Evolutionary conservation across 2,888 invertebrate species (phyloP).

Genomic region (Trisateles emortualis): DNA sequence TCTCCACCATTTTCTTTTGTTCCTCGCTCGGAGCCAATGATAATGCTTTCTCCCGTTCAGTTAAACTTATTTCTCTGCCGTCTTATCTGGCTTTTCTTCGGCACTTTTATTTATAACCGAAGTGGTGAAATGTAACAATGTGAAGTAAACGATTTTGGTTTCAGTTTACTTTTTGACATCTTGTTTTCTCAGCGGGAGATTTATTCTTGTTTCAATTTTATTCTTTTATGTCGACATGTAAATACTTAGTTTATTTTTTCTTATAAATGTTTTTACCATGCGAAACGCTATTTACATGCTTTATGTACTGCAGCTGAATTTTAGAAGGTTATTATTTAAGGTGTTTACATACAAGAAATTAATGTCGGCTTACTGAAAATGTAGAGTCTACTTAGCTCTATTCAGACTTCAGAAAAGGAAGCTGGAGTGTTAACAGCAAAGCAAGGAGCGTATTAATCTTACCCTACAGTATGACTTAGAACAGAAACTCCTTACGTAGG

Average conservation of each 20-base stretch:
- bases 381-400: constrained; percentile 61
- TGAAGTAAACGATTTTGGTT: constrained; percentile 75
- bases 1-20: constrained; percentile 86
- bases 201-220: constrained; percentile 42
- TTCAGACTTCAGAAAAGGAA: constrained; percentile 72
- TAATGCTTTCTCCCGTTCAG: constrained; percentile 85
- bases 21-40: constrained; percentile 85
- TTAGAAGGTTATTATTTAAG: too few species aligned
- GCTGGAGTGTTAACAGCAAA: constrained; percentile 77
- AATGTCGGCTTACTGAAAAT: constrained; percentile 60
- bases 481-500: constrained; percentile 80
- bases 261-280: background rate
- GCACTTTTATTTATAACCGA: constrained; percentile 82
- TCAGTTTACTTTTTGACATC: constrained; percentile 70
- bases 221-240: constrained; percentile 8
- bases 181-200: constrained; percentile 56
- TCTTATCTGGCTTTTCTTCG: constrained; percentile 84
- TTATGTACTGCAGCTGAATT: too few species aligned
- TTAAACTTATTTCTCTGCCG: constrained; percentile 85
- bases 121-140: constrained; percentile 76
- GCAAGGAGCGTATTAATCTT: constrained; percentile 81
- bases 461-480: constrained; percentile 76
- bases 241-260: background rate
- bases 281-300: too few species aligned
- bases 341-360: too few species aligned